These are phyloP conservation scores for Phalacrocorax brasilianus DNA, from an alignment of 2,113 vertebrate species.

Conservation along the genomic window DNA sequence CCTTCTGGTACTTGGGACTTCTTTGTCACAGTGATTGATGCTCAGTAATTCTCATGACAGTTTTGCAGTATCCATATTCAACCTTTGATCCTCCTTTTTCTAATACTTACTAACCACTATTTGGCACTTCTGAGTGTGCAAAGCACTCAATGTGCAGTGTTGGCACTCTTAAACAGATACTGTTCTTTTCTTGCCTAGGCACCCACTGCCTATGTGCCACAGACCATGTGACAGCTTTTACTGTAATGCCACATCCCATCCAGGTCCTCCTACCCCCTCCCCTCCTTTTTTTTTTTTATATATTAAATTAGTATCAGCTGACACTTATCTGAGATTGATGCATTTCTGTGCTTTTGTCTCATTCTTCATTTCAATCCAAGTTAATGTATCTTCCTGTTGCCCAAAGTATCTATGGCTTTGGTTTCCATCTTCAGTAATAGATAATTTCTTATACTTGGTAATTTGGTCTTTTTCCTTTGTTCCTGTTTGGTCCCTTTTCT, in stretches of 20 bases:
- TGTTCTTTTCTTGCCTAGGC: not conserved
- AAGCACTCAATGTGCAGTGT: not conserved
- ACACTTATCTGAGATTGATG: not conserved
- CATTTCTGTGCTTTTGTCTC: not conserved
- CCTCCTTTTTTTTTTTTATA: fast-evolving
- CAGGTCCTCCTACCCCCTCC: not conserved
- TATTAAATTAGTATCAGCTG: not conserved
- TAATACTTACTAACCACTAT: not conserved
- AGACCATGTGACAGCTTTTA: not conserved
- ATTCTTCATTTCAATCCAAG: not conserved
- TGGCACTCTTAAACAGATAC: not conserved
- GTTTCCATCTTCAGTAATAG: not conserved
- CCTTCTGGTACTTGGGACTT: not conserved
- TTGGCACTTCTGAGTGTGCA: not conserved
- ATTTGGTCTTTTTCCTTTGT: not conserved
- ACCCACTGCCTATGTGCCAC: not conserved
- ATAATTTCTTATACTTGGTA: not conserved
- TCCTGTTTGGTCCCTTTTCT: not conserved
- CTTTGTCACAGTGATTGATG: not conserved
- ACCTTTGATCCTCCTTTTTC: not conserved
- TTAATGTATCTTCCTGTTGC: not conserved
- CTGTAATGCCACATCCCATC: not conserved
- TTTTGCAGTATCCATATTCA: not conserved
- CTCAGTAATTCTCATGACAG: not conserved
- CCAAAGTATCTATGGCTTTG: not conserved